These are phyloP conservation scores for Ptychadena robeensis DNA, from an alignment of 2,797 vertebrate genomes.

Conservation along the genomic window DNA sequence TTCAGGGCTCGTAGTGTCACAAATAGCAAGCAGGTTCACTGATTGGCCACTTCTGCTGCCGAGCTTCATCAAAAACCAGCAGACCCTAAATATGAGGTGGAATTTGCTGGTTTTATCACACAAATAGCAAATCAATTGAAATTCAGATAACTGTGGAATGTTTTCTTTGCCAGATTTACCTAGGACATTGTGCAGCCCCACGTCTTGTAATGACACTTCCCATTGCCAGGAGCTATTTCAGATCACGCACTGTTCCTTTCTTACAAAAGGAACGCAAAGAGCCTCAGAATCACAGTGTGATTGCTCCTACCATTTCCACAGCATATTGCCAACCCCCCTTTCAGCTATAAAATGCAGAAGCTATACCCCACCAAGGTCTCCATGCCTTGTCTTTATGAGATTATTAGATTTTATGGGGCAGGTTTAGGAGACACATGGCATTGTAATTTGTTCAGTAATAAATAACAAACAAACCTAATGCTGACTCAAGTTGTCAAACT, in stretches of 20 bases:
- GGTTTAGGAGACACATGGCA: slow-evolving; percentile 66
- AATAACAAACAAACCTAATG: slow-evolving; percentile 66
- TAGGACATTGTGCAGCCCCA: slow-evolving; percentile 63
- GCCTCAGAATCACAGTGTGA: slow-evolving; percentile 67
- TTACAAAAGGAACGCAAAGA: slow-evolving; percentile 63
- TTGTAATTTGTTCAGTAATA: slow-evolving; percentile 41
- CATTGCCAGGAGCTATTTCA: slow-evolving; percentile 67
- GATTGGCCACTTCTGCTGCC: neutral
- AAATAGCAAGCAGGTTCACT: neutral
- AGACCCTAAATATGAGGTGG: neutral
- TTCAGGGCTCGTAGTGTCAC: neutral
- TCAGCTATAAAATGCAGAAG: slow-evolving; percentile 71
- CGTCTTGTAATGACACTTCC: slow-evolving; percentile 62
- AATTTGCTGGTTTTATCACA: slow-evolving; percentile 35
- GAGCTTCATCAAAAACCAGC: slow-evolving; percentile 18
- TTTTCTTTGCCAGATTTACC: slow-evolving; percentile 62
- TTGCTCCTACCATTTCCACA: slow-evolving; percentile 69
- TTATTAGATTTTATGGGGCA: slow-evolving; percentile 64
- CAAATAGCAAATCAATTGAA: slow-evolving; percentile 63
- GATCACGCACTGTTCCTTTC: slow-evolving; percentile 55
- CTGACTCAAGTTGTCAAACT: slow-evolving; percentile 68
- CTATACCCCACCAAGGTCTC: slow-evolving; percentile 70
- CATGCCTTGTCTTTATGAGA: slow-evolving; percentile 70
- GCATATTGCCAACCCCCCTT: slow-evolving; percentile 72
- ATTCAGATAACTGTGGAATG: slow-evolving; percentile 64